phyloP scores from a whole-genome alignment of 2,113 vertebrate genomes.

The Lepus americanus region DNA sequence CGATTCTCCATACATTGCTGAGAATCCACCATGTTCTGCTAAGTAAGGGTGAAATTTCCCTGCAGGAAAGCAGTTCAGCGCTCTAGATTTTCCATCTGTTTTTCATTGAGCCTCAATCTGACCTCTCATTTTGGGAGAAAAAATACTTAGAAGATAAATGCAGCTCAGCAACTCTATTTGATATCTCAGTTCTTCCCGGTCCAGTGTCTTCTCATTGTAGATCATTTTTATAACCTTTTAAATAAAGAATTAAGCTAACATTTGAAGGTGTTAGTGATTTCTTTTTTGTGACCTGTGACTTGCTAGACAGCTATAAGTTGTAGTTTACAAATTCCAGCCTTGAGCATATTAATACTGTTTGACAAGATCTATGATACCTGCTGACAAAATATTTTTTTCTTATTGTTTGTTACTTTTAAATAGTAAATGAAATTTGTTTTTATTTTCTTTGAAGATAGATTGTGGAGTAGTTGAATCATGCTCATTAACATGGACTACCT shows the following conservation, averaged over 20 bases:
- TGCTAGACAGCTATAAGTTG: neutral
- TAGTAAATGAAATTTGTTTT: too few species aligned
- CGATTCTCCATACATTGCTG: neutral
- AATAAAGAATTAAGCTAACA: neutral
- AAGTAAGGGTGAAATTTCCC: neutral
- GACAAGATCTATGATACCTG: neutral
- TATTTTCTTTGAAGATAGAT: too few species aligned
- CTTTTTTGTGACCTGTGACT: neutral
- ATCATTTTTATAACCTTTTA: neutral
- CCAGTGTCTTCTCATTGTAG: neutral
- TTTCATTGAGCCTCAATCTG: neutral
- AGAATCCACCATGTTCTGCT: neutral
- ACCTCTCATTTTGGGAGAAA: neutral
- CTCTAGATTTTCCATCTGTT: neutral
- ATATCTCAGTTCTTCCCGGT: neutral
- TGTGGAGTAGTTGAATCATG: too few species aligned
- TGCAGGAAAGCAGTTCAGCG: neutral
- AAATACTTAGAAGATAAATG: neutral
- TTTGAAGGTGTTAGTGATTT: neutral
- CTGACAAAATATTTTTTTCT: neutral
- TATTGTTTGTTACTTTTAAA: too few species aligned
- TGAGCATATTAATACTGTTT: conserved; percentile 13
- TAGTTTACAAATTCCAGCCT: neutral
- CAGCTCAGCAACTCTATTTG: neutral
- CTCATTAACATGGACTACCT: too few species aligned